These are phyloP conservation scores for Scortum barcoo DNA, from an alignment of 2,113 vertebrate species.

Conservation along the genomic window DNA sequence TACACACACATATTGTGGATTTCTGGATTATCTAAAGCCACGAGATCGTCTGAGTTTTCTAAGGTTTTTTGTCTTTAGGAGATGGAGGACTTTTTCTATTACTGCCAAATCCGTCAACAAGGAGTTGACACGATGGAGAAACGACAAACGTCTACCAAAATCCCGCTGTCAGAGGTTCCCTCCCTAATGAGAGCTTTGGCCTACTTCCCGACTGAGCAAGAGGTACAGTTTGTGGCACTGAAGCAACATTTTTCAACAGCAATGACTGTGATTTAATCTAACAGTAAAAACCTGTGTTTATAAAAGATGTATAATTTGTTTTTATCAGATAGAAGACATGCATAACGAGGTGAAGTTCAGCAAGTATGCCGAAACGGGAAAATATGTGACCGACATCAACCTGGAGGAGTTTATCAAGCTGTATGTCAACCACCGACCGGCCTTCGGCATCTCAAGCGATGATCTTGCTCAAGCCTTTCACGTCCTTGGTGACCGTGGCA, in stretches of 20 bases:
- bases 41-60: not conserved
- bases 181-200: conserved; percentile 92
- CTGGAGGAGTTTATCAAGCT: conserved; percentile 92
- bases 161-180: conserved; percentile 89
- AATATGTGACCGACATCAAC: conserved; percentile 87
- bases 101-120: conserved; percentile 88
- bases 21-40: not conserved
- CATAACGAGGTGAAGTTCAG: conserved; percentile 93
- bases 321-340: conserved; percentile 90
- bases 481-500: conserved; percentile 83
- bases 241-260: not conserved
- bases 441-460: conserved; percentile 82
- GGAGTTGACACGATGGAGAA: conserved; percentile 86
- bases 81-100: conserved; percentile 95
- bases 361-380: conserved; percentile 87
- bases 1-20: not conserved
- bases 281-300: conserved; percentile 3
- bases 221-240: conserved; percentile 82
- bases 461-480: conserved; percentile 84
- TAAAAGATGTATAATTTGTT: not conserved
- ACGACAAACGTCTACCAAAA: conserved; percentile 85
- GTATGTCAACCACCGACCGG: conserved; percentile 92
- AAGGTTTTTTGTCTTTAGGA: conserved; percentile 83
- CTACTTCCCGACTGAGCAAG: conserved; percentile 91
- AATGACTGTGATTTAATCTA: not conserved